Percentiles rank a stretch among this genome's conserved stretches.
phyloP scores from a whole-genome alignment of 2,888 invertebrate genomes.

The Callyntrura guangdongensis region DNA sequence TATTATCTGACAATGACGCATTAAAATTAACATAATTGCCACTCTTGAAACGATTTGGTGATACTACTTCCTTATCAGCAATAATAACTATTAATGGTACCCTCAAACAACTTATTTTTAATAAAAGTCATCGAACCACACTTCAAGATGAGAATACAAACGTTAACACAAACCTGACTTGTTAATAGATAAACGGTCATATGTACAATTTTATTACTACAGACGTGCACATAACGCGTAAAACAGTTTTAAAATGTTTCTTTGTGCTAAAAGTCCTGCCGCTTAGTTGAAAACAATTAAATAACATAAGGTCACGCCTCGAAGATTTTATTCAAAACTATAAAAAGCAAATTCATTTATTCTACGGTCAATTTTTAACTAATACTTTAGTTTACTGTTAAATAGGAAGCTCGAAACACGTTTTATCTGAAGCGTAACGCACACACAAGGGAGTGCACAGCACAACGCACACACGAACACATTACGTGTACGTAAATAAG shows the following conservation, averaged over 20 bases:
- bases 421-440: not conserved
- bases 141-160: conserved; percentile 71
- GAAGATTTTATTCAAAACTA: conserved; percentile 54
- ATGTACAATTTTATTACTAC: no score
- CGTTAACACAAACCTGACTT: no score
- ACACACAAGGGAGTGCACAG: no score
- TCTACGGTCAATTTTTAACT: not conserved
- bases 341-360: not conserved
- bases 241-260: no score
- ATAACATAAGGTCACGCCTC: conserved; percentile 63
- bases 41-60: no score
- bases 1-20: no score
- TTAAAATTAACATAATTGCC: not conserved
- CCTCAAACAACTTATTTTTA: not conserved
- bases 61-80: conserved; percentile 55
- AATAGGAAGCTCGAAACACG: not conserved
- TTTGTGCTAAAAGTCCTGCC: no score
- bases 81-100: conserved; percentile 13
- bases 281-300: no score
- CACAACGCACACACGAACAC: not conserved
- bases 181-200: no score
- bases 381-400: no score
- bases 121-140: conserved; percentile 76
- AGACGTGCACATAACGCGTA: no score
- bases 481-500: not conserved